Evolutionary conservation across 2,797 vertebrate species (phyloP).

Genomic region (Acrossocheilus wenchowensis): DNA sequence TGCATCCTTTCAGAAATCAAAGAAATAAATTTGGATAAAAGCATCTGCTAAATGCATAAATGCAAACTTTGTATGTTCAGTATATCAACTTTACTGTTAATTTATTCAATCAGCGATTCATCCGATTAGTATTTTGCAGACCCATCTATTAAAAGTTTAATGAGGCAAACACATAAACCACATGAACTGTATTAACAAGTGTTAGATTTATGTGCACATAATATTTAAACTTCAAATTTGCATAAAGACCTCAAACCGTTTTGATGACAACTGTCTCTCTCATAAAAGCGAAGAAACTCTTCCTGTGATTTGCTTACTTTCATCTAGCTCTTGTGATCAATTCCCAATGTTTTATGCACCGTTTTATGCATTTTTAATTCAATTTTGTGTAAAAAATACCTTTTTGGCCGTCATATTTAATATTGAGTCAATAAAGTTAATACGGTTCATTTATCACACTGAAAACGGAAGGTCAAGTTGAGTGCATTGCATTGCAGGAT

Average conservation of each 20-base stretch:
- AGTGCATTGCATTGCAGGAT: neutral
- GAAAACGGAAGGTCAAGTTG: neutral
- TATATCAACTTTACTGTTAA: neutral
- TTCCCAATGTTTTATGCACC: neutral
- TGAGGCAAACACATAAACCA: neutral
- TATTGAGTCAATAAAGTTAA: neutral
- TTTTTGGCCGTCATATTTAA: neutral
- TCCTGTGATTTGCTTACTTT: neutral
- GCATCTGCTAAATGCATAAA: neutral
- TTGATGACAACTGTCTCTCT: neutral
- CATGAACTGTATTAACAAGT: neutral
- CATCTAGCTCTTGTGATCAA: neutral
- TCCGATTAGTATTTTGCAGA: neutral
- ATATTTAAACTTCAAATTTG: constrained; percentile 9
- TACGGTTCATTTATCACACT: neutral
- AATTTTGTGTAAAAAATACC: neutral
- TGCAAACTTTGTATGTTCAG: neutral
- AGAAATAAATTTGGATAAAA: neutral
- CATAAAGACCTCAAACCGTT: constrained; percentile 20
- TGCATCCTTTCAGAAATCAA: neutral
- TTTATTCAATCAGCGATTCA: neutral
- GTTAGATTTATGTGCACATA: neutral
- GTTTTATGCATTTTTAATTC: neutral
- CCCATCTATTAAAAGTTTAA: constrained; percentile 5
- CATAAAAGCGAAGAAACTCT: neutral